Evolutionary conservation across 2,888 invertebrate species (phyloP).

Genomic region (Tipula confusa): DNA sequence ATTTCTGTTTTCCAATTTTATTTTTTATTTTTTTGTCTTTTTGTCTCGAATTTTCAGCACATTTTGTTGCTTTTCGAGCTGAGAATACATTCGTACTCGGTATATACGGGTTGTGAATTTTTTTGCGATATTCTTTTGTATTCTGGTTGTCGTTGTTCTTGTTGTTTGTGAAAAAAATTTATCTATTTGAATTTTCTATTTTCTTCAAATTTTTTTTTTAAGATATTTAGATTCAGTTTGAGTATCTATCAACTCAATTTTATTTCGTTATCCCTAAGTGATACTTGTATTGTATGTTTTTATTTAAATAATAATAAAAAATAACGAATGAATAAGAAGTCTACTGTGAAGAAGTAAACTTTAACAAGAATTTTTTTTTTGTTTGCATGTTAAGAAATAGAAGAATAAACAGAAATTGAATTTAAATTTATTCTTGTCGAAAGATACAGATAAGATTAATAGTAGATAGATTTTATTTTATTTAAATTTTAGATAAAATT

Average conservation of each 20-base stretch:
- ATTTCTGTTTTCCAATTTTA: no score
- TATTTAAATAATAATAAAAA: conserved; percentile 21
- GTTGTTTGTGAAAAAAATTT: conserved; percentile 14
- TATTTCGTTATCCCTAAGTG: conserved; percentile 25
- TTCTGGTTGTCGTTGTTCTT: conserved; percentile 12
- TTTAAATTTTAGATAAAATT: conserved; percentile 20
- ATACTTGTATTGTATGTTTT: conserved; percentile 25
- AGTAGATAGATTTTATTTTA: conserved; percentile 12
- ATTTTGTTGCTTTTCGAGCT: background rate
- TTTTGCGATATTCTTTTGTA: background rate
- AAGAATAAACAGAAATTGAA: conserved; percentile 25
- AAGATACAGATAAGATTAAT: conserved; percentile 25
- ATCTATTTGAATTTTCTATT: conserved; percentile 25
- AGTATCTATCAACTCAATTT: conserved; percentile 25
- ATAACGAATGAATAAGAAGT: conserved; percentile 25
- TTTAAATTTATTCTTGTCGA: conserved; percentile 20
- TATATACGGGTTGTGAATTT: background rate
- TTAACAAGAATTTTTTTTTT: background rate
- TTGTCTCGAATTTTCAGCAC: background rate
- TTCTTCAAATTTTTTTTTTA: background rate
- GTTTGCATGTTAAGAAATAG: background rate
- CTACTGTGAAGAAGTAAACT: background rate
- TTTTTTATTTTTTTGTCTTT: background rate
- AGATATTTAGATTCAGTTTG: conserved; percentile 16
- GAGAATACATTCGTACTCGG: background rate